Base-by-base conservation (phyloP, 1,140 invertebrate genomes). In the Hirudo medicinalis region DNA sequence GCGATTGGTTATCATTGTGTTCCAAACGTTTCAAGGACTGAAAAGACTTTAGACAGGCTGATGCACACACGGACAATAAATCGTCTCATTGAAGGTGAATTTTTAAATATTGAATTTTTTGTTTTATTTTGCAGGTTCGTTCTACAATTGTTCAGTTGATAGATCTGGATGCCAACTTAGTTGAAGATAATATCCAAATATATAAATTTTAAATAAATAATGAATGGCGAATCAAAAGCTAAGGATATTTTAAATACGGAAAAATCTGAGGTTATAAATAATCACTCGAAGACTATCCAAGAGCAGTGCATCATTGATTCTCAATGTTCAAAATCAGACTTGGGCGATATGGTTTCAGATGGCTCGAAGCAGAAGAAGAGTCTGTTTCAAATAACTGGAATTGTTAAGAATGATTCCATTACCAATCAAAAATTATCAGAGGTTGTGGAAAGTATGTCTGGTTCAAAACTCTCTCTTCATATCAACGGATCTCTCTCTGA, bases 211-310 rank as follows among this genome's bases (percentile, higher is more conserved):
- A 49, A 49, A 49, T 13, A 63, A 63, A 63, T 22, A 63, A 63
- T 63, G 57, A 63, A 63, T 63, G 57, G 57, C 57, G 57, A 63
- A 25, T 63, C 57, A 25, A 63, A 63, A 22, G 29, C 22, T 32
- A 63, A 63, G 57, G 57, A 63, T 63, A 63, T 63, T 63, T 22
- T 63, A 22, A 63, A 63, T 63, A 63, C 22, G 19, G 29, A 63
- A 32, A 25, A 25, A 63, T 25, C 29, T 63, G 29, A 22, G 22
- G 57, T 25, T 63, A 25, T 63, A 15, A n/a, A 63, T 25, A 25
- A 32, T n/a, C 9, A 63, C 29, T 22, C 6, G 22, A 63, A 63
- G 43, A 49, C 43, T 49, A 9, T 49, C 15, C 43, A 11, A 49
- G 43, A 49, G 43, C 43, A 49, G 43, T 49, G 43, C 57, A 32